These are phyloP conservation scores for Phyto melanocephala DNA, from an alignment of 2,888 invertebrate species.

Conservation along the genomic window DNA sequence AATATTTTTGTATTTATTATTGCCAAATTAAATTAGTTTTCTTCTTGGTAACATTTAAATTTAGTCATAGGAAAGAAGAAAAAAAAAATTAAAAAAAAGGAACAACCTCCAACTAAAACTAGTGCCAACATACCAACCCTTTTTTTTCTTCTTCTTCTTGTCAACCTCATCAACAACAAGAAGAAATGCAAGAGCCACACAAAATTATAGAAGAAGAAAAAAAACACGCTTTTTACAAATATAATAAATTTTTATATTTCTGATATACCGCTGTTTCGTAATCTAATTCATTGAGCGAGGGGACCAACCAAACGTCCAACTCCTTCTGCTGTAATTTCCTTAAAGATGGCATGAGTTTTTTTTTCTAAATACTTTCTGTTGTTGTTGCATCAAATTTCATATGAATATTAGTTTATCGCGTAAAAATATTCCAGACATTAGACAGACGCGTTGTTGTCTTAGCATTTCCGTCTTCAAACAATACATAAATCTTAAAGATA, in stretches of 20 bases:
- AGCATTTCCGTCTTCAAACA: constrained; percentile 71
- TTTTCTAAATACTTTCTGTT: neutral
- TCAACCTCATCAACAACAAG: constrained; percentile 28
- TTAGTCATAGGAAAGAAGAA: constrained; percentile 10
- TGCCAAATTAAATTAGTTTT: constrained; percentile 55
- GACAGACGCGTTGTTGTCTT: constrained; percentile 68
- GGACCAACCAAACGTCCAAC: constrained; percentile 21
- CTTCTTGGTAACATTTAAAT: neutral
- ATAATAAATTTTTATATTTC: constrained; percentile 65
- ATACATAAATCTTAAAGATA: constrained; percentile 75
- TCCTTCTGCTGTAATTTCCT: constrained; percentile 37
- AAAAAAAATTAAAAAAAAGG: constrained; percentile 41
- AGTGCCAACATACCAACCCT: constrained; percentile 75
- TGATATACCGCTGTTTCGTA: constrained; percentile 75
- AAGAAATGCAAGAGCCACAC: constrained; percentile 18
- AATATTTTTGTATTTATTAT: constrained; percentile 46
- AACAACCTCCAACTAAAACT: constrained; percentile 45
- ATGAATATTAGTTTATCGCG: constrained; percentile 67
- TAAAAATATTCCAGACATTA: constrained; percentile 66
- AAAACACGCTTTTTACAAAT: constrained; percentile 1
- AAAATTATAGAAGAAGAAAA: neutral
- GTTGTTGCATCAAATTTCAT: constrained; percentile 28
- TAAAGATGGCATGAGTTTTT: neutral
- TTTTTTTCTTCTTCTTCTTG: constrained; percentile 52
- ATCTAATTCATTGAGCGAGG: constrained; percentile 59